Conservation (phyloP, 2,888 invertebrate species). For the Andrena dorsata region DNA sequence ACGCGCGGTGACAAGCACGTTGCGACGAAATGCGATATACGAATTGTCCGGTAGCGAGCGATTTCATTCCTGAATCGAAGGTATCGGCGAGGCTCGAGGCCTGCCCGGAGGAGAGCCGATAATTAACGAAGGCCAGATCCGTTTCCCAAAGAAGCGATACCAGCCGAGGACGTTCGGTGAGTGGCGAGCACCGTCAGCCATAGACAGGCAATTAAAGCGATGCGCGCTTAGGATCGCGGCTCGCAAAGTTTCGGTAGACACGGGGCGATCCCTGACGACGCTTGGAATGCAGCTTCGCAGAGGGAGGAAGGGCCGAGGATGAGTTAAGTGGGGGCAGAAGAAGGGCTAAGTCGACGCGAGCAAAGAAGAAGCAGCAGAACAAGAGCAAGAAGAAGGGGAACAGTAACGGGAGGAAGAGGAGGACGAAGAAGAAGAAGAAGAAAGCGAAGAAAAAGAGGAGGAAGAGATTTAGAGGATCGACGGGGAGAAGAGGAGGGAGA, state of each 20-base stretch:
- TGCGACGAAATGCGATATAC: not conserved
- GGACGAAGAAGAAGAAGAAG: constrained; percentile 40
- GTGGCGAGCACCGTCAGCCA: constrained; percentile 46
- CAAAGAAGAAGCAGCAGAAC: constrained; percentile 47
- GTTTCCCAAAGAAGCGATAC: constrained; percentile 53
- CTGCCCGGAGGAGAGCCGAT: constrained; percentile 20
- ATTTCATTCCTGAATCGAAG: not conserved
- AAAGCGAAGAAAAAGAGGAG: constrained; percentile 51
- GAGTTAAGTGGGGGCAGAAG: constrained; percentile 51
- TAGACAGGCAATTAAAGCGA: constrained; percentile 78
- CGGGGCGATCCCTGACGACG: constrained; percentile 73
- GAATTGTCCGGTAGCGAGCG: not conserved
- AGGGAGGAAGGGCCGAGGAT: constrained; percentile 39
- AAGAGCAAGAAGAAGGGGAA: constrained; percentile 40
- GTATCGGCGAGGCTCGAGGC: constrained; percentile 14
- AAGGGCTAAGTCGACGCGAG: constrained; percentile 39
- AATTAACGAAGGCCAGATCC: constrained; percentile 45
- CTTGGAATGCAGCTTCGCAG: constrained; percentile 81
- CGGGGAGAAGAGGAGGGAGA: constrained; percentile 61
- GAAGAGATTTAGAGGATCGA: constrained; percentile 51
- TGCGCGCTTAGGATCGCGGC: constrained; percentile 71
- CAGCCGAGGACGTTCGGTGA: constrained; percentile 48
- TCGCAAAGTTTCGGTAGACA: constrained; percentile 65
- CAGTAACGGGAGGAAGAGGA: constrained; percentile 21
- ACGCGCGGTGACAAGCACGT: not conserved